Conservation (phyloP, 2,888 invertebrate genomes). For the Chrysina gloriosa region DNA sequence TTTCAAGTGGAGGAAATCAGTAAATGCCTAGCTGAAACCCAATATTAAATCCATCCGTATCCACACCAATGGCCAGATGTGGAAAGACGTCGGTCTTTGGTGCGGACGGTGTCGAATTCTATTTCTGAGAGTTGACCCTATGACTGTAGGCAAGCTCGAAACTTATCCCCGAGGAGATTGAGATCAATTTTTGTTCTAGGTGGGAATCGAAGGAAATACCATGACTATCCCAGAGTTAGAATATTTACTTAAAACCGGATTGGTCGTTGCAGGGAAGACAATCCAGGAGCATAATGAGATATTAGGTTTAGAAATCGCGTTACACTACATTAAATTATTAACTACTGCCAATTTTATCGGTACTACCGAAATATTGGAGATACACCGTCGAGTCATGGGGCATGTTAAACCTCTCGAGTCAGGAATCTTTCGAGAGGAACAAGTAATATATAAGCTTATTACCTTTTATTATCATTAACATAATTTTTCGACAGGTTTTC, state of each 20-base stretch:
- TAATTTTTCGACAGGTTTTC: conserved; percentile 72
- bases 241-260: conserved; percentile 89
- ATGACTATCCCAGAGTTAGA: conserved; percentile 93
- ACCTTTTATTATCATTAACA: neutral
- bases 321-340: conserved; percentile 89
- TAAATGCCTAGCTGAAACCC: too few relatives aligned
- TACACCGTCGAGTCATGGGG: conserved; percentile 92
- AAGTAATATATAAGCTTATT: conserved; percentile 61
- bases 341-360: conserved; percentile 83
- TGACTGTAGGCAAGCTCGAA: too few relatives aligned
- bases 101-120: too few relatives aligned
- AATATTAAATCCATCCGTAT: too few relatives aligned
- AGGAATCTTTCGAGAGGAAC: conserved; percentile 87
- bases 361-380: conserved; percentile 88
- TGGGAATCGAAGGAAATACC: conserved; percentile 97
- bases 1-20: too few relatives aligned
- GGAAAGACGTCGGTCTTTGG: too few relatives aligned
- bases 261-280: conserved; percentile 90
- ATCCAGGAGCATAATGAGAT: conserved; percentile 98
- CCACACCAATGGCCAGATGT: too few relatives aligned
- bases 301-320: conserved; percentile 91
- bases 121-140: too few relatives aligned
- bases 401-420: conserved; percentile 95
- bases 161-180: too few relatives aligned
- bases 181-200: conserved; percentile 51